Base-by-base conservation (phyloP, 2,113 vertebrate species). In the Pristiophorus japonicus region DNA sequence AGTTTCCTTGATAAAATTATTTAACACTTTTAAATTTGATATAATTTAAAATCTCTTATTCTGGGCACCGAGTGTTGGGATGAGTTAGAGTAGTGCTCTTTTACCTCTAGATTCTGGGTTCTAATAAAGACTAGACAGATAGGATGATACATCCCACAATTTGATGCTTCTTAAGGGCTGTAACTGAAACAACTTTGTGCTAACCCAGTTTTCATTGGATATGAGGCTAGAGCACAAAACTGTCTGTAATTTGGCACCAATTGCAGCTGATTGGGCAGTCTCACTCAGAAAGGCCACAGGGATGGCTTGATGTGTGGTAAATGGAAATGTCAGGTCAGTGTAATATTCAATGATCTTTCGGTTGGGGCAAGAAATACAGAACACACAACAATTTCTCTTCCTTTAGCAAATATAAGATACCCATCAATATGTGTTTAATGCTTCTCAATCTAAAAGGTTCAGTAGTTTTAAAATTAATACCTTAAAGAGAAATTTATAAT, bases 171-270 rank as follows among this genome's bases (percentile, higher is more conserved):
- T 73, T 51, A 47, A 51, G 91, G 38, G 24, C 22, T 94, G 63
- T 65, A 67, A 70, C 93, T 94, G 65, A 70, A 94, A 94, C 65
- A 73, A 51, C 42, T 92, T 73, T 70, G 93, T 47, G 65, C 42
- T 70, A 94, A 70, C 93, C 27, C 93, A 51, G 65, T 70, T 94
- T 94, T 94, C n/a, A n/a, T n/a, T n/a, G n/a, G n/a, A n/a, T n/a
- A 70, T 94, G n/a, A 70, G 66, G 34, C 42, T 27, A 42, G 65
- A 70, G 66, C 65, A 73, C 24, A 94, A 94, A 94, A 70, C 63
- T 94, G n/a, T 45, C 91, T 45, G 63, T 66, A 70, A 94, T 94
- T 70, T 94, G 93, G 93, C 93, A 94, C 22, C 45, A 47, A 94
- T 94, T 94, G 66, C 93, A 73, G 45, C 45, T 94, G 45, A 94